These are phyloP conservation scores for Polyommatus icarus DNA, from an alignment of 2,888 invertebrate genomes.

Conservation along the genomic window DNA sequence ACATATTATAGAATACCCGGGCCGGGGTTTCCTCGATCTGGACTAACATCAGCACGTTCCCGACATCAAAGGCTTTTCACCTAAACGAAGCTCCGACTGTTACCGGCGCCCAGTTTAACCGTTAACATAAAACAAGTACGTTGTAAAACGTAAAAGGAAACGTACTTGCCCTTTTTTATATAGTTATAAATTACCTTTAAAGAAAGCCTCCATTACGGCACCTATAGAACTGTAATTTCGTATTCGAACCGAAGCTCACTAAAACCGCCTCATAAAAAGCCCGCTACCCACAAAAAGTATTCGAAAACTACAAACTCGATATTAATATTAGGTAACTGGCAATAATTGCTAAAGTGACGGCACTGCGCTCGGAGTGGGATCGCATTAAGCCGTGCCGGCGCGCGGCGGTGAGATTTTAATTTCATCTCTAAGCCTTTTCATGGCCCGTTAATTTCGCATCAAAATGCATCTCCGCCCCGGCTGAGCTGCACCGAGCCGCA, in stretches of 20 bases:
- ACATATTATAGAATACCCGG: neutral
- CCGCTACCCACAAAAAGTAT: neutral
- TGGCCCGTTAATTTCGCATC: slow-evolving; percentile 39
- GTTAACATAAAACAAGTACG: neutral
- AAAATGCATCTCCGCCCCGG: slow-evolving; percentile 31
- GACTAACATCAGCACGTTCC: neutral
- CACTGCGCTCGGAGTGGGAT: neutral
- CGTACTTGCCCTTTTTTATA: neutral
- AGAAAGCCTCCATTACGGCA: neutral
- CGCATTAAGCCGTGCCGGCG: slow-evolving; percentile 37
- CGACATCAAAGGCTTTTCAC: neutral
- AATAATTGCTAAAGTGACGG: neutral
- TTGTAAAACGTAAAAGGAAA: neutral
- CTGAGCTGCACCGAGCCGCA: neutral
- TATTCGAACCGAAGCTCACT: neutral
- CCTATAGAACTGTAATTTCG: neutral
- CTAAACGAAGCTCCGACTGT: neutral
- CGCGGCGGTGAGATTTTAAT: slow-evolving; percentile 40
- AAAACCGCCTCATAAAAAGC: neutral
- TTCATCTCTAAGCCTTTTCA: slow-evolving; percentile 37
- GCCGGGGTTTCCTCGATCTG: neutral
- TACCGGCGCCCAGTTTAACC: neutral
- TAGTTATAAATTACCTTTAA: neutral
- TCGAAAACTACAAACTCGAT: neutral
- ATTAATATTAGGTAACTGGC: neutral